Base-by-base conservation (phyloP, 2,888 invertebrate species). In the Chromoteleia sp. region DNA sequence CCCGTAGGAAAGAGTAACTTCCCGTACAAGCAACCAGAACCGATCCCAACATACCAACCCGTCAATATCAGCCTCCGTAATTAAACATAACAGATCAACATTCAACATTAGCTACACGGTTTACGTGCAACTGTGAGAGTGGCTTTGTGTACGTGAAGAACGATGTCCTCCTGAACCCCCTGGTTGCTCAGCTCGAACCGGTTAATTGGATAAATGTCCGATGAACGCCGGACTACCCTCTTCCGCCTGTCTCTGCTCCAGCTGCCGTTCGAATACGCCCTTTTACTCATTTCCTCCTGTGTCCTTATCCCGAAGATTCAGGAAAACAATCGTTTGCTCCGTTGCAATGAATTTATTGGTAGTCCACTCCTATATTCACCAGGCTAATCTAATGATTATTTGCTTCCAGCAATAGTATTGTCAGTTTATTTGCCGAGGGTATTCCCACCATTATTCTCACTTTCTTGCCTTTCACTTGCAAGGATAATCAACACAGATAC, bases 161-260 rank as follows among this genome's bases (percentile, higher is more conserved):
- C 82, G 85, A 84, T 85, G 86, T 86, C 85, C 77, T 70, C 58
- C 52, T 68, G 59, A 59, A 52, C 48, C 84, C 85, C 87, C 84
- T 75, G 83, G 85, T 85, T 85, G 84, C 86, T 88, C 85, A 86
- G 85, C 85, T 86, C 86, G 87, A 87, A 88, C 85, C 89, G 87
- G 90, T 90, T 91, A 91, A 91, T 91, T 91, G 91, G 90, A 91
- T 91, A 91, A 91, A 91, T 91, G 91, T 91, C 91, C 90, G 88
- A 89, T 87, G 88, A 89, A 88, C 86, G 86, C 85, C 82, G 86
- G 84, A 82, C 85, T 84, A 86, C 82, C 85, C 83, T 85, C 85
- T 83, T 86, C 83, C 79, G 84, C 75, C 84, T 84, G 83, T 80
- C 58, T 84, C 83, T 76, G 76, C 71, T 76, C 67, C 82, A 77